Evolutionary conservation across 2,113 vertebrate species (phyloP).

Genomic region (Onychostoma macrolepis): DNA sequence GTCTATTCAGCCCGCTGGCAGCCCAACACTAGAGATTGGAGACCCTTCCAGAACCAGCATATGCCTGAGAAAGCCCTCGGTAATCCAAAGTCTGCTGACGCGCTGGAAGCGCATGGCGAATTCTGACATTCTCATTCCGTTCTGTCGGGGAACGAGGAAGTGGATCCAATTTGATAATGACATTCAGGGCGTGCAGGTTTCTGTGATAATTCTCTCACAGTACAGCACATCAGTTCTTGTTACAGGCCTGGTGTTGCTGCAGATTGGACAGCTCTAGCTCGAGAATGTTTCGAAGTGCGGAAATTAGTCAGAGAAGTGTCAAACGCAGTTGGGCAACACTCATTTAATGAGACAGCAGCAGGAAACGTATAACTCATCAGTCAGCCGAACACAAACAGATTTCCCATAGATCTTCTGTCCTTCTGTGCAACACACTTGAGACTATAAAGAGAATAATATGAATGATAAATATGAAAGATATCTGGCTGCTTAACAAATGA

Average conservation of each 20-base stretch:
- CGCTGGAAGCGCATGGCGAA: slow-evolving; percentile 50
- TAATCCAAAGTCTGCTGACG: slow-evolving; percentile 51
- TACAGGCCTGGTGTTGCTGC: slow-evolving; percentile 57
- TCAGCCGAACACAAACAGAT: slow-evolving; percentile 25
- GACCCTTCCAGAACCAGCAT: slow-evolving; percentile 23
- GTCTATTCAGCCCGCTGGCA: slow-evolving; percentile 4
- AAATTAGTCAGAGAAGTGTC: slow-evolving; percentile 61
- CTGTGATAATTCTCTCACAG: slow-evolving; percentile 36
- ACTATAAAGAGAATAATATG: neutral
- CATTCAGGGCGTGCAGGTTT: slow-evolving; percentile 59
- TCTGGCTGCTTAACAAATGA: slow-evolving; percentile 11
- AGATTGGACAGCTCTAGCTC: slow-evolving; percentile 57
- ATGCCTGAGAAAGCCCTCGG: neutral
- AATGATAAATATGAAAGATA: neutral
- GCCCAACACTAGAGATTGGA: neutral
- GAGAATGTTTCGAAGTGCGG: slow-evolving; percentile 51
- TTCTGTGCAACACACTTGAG: neutral
- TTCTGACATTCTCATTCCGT: slow-evolving; percentile 50
- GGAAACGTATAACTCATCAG: slow-evolving; percentile 33
- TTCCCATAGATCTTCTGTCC: slow-evolving; percentile 8
- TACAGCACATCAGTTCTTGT: slow-evolving; percentile 61
- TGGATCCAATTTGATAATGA: slow-evolving; percentile 68
- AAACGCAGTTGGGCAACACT: slow-evolving; percentile 44
- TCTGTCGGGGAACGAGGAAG: slow-evolving; percentile 44
- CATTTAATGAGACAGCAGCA: slow-evolving; percentile 56